Percentiles rank a stretch among this genome's conserved stretches.
These are phyloP conservation scores for Pterocles burchelli DNA, from an alignment of 2,113 vertebrate species.

Conservation along the genomic window DNA sequence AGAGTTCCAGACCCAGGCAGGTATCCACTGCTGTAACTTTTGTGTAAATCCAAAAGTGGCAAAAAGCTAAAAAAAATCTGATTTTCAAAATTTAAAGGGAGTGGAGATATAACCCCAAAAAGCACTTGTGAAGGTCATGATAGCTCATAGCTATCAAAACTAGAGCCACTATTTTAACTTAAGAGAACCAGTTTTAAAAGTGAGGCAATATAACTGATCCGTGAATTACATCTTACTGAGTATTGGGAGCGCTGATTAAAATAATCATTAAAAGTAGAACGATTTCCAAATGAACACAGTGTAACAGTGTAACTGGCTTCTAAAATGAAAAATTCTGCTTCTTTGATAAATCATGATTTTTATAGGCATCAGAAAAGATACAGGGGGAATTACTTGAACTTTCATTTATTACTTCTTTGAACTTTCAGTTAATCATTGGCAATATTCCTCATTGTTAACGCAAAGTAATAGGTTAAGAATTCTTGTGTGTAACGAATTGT, in stretches of 20 bases:
- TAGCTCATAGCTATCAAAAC: not conserved
- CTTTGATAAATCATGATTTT: not conserved
- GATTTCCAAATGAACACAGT: not conserved
- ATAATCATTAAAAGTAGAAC: not conserved
- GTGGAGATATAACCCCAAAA: not conserved
- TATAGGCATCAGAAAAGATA: not conserved
- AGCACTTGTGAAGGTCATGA: not conserved
- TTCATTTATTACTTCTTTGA: constrained; percentile 7
- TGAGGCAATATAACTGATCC: not conserved
- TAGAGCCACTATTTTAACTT: not conserved
- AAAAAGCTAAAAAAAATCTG: not conserved
- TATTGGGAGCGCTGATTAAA: not conserved
- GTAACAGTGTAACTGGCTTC: not conserved
- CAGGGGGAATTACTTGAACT: not conserved
- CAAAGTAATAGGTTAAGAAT: not conserved
- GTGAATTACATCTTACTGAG: not conserved
- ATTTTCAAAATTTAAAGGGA: not conserved
- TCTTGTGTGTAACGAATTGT: not conserved
- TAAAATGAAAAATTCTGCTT: not conserved
- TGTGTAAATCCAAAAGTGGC: not conserved
- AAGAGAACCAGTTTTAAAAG: not conserved
- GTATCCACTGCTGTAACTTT: not conserved
- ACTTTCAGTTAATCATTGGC: not conserved
- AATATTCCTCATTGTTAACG: not conserved
- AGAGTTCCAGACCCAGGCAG: not conserved